phyloP scores from a whole-genome alignment of 2,888 invertebrate genomes.

The Leucania comma region DNA sequence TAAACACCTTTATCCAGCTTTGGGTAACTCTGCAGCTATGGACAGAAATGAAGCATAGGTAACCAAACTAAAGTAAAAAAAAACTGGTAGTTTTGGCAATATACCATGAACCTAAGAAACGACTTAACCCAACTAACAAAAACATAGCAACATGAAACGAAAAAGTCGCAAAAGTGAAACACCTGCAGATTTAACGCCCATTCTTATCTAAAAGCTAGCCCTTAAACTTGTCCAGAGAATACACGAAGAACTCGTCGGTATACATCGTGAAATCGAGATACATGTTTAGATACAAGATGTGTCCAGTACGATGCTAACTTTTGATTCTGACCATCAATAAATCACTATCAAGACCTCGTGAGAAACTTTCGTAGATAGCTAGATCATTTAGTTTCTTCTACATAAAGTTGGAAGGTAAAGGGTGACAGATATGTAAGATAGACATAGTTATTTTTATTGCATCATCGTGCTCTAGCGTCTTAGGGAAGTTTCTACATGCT shows the following conservation, averaged over 20 bases:
- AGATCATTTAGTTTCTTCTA: constrained; percentile 6
- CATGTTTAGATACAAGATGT: constrained; percentile 40
- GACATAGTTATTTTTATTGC: neutral
- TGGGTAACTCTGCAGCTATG: no score
- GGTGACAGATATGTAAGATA: neutral
- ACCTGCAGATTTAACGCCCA: constrained; percentile 45
- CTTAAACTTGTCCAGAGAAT: constrained; percentile 41
- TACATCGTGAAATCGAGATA: constrained; percentile 27
- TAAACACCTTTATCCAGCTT: no score
- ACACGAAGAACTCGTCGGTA: constrained; percentile 36
- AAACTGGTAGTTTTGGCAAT: no score
- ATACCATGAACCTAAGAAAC: neutral
- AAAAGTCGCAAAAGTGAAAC: constrained; percentile 10
- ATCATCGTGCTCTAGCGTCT: neutral
- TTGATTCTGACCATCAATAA: constrained; percentile 45
- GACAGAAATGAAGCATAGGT: no score
- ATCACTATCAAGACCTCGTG: constrained; percentile 55
- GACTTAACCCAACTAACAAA: neutral
- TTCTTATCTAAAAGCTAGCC: constrained; percentile 46
- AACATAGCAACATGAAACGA: neutral
- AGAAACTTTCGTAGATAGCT: constrained; percentile 35
- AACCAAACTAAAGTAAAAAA: no score
- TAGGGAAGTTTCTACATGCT: neutral
- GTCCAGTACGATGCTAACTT: constrained; percentile 44
- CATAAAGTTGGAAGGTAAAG: neutral